phyloP scores from a whole-genome alignment of 2,888 invertebrate genomes.

The Mythimna lalbum region DNA sequence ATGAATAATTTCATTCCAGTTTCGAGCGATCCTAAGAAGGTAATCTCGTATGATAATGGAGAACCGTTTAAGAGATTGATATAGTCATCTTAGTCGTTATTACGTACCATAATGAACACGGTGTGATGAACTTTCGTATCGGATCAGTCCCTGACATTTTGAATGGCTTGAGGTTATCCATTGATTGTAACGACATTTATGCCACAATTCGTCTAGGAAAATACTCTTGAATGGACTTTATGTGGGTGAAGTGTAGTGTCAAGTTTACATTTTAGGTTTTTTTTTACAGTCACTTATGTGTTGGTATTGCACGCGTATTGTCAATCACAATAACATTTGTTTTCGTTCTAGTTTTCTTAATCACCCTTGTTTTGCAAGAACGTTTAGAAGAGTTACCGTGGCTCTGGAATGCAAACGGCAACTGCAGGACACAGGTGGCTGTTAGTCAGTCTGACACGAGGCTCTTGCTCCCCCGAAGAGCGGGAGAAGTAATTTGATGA shows the following conservation, averaged over 20 bases:
- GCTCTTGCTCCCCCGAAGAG: no score
- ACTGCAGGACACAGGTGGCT: no score
- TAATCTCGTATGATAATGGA: conserved; percentile 80
- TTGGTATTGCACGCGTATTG: conserved; percentile 1
- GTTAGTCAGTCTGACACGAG: no score
- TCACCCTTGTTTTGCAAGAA: no score
- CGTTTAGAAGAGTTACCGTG: no score
- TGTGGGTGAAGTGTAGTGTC: conserved; percentile 24
- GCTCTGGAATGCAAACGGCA: no score
- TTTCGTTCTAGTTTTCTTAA: no score
- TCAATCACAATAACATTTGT: not conserved
- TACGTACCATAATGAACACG: conserved; percentile 85
- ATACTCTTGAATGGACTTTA: conserved; percentile 39
- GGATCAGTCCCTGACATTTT: conserved; percentile 85
- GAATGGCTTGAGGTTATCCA: conserved; percentile 78
- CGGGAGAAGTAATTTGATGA: no score
- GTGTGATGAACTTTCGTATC: conserved; percentile 88
- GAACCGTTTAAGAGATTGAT: conserved; percentile 81
- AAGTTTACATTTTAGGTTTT: conserved; percentile 19
- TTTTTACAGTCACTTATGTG: conserved; percentile 15
- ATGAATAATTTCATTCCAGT: conserved; percentile 66
- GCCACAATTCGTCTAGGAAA: conserved; percentile 67
- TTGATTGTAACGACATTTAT: conserved; percentile 81
- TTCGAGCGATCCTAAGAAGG: conserved; percentile 60
- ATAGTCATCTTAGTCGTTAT: conserved; percentile 87